Percentiles rank a stretch among this genome's conserved stretches.
Conservation (phyloP, 2,113 vertebrate species). For the Callipepla squamata region DNA sequence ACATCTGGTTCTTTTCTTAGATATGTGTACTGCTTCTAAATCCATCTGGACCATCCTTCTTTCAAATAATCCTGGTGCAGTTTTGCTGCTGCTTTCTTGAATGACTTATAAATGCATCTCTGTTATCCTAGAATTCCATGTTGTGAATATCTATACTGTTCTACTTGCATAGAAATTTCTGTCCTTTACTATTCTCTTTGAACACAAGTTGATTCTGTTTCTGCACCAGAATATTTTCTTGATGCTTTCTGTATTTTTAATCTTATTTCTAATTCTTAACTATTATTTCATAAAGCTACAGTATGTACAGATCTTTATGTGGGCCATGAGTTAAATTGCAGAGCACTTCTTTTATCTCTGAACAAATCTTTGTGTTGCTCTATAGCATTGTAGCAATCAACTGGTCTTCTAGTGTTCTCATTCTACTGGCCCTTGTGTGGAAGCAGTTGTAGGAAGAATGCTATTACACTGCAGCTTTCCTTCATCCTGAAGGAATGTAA, state of each 20-base stretch:
- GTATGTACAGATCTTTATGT: background rate
- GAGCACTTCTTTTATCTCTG: background rate
- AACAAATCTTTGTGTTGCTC: background rate
- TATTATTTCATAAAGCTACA: background rate
- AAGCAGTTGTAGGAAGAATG: background rate
- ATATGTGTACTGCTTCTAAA: accelerated
- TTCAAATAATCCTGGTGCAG: background rate
- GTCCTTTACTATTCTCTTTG: background rate
- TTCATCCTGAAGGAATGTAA: background rate
- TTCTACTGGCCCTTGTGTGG: accelerated
- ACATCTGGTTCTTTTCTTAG: background rate
- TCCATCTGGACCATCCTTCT: background rate
- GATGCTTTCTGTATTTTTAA: background rate
- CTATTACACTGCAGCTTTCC: background rate
- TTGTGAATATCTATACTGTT: background rate
- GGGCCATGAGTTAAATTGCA: background rate
- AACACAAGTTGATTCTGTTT: background rate
- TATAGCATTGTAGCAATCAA: background rate
- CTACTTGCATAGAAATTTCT: background rate
- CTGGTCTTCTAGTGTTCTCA: background rate
- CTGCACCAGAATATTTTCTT: background rate
- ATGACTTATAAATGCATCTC: background rate
- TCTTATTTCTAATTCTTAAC: background rate
- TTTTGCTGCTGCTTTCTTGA: background rate
- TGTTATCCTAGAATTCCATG: background rate